A percentile compares a stretch with the other conserved stretches of the same genome.
phyloP scores from a whole-genome alignment of 2,113 vertebrate genomes.

The Erinaceus europaeus region DNA sequence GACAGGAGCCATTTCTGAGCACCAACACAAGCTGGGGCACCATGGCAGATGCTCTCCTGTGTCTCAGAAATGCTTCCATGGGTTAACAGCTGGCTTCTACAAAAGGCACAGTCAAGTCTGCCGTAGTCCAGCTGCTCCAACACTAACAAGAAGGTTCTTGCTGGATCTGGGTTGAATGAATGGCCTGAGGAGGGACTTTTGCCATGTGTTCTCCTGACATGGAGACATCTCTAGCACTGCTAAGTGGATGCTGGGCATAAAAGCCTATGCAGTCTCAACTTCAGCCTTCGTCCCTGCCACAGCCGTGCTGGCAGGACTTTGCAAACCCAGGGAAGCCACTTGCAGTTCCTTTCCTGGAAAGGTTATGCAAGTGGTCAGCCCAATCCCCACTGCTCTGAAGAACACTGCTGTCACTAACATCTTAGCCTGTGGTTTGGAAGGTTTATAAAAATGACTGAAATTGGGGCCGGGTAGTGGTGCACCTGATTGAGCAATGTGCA shows the following conservation, averaged over 20 bases:
- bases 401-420: neutral
- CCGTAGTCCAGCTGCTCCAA: neutral
- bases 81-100: neutral
- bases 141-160: too few species aligned
- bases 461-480: too few species aligned
- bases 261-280: neutral
- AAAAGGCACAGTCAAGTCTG: neutral
- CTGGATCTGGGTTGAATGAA: too few species aligned
- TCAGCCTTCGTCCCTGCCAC: neutral
- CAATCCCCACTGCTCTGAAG: too few species aligned
- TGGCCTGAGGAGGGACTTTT: too few species aligned
- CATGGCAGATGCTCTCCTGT: too few species aligned
- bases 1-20: too few species aligned
- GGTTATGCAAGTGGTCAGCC: neutral
- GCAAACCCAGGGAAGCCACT: neutral
- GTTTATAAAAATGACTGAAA: neutral
- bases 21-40: too few species aligned
- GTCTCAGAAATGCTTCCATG: neutral
- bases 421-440: too few species aligned
- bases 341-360: neutral
- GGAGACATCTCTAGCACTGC: neutral
- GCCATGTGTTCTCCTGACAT: neutral
- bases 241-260: neutral
- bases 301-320: neutral
- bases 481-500: too few species aligned